phyloP scores from a whole-genome alignment of 2,797 vertebrate species.

The Hyperoplus lanceolatus region DNA sequence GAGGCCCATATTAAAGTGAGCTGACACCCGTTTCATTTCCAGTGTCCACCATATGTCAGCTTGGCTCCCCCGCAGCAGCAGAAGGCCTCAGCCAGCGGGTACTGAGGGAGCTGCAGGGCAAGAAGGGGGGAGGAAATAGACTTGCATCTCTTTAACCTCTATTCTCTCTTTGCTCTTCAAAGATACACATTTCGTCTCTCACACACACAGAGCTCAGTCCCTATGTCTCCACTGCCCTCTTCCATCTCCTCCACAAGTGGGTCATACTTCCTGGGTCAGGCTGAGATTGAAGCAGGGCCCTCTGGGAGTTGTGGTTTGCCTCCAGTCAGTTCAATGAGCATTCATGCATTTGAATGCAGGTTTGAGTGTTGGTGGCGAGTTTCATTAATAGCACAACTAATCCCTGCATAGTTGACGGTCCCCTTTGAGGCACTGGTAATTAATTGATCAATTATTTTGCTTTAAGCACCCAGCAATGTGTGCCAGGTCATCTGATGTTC shows the following conservation, averaged over 20 bases:
- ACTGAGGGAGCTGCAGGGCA: conserved; percentile 61
- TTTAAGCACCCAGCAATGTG: conserved; percentile 58
- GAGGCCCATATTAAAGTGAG: conserved; percentile 8
- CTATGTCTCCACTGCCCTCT: conserved; percentile 12
- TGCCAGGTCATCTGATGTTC: conserved; percentile 49
- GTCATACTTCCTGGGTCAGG: conserved; percentile 78
- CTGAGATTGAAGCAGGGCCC: conserved; percentile 66
- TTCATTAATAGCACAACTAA: conserved; percentile 76
- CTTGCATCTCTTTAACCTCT: conserved; percentile 60
- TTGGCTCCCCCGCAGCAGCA: conserved; percentile 76
- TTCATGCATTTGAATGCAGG: background rate
- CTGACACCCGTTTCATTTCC: conserved; percentile 43
- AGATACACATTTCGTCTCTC: background rate
- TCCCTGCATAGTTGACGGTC: conserved; percentile 47
- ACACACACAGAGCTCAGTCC: background rate
- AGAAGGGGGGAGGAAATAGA: conserved; percentile 46
- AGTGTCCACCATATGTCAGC: conserved; percentile 77
- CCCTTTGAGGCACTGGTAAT: conserved; percentile 62
- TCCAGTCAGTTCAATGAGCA: conserved; percentile 48
- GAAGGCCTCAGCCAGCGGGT: conserved; percentile 74
- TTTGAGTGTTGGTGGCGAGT: background rate
- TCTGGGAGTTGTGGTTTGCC: conserved; percentile 67
- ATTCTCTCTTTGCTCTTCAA: conserved; percentile 29
- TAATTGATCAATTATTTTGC: conserved; percentile 71
- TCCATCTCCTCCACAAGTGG: conserved; percentile 75